Percentiles rank a stretch among this genome's conserved stretches.
Conservation (phyloP, 1,140 invertebrate species). For the Cotesia typhae region DNA sequence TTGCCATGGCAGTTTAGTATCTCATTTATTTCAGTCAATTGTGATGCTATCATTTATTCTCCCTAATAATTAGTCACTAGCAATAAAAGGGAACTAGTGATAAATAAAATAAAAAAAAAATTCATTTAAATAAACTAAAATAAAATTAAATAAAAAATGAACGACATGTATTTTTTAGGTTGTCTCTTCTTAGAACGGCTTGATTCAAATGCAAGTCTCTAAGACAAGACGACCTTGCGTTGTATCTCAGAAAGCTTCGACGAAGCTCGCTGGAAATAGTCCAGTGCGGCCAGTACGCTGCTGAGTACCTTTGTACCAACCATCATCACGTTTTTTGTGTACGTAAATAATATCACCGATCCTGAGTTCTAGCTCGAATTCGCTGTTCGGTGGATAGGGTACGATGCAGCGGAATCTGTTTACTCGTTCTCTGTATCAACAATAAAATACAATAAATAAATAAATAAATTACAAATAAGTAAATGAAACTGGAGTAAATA, state of each 20-base stretch:
- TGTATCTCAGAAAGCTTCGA: conserved; percentile 75
- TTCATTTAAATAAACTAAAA: background rate
- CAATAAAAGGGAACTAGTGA: background rate
- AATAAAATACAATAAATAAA: conserved; percentile 28
- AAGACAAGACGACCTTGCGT: conserved; percentile 54
- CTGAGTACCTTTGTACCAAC: conserved; percentile 94
- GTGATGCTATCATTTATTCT: conserved; percentile 21
- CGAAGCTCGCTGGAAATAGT: conserved; percentile 93
- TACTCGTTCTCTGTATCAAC: conserved; percentile 55
- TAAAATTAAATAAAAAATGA: background rate
- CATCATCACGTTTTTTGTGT: conserved; percentile 91
- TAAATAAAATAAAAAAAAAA: conserved; percentile 8
- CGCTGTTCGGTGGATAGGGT: conserved; percentile 94
- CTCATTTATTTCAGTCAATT: background rate
- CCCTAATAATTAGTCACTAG: background rate
- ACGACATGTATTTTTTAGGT: background rate
- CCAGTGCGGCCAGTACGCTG: conserved; percentile 90
- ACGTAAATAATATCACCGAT: conserved; percentile 92
- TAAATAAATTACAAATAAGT: background rate
- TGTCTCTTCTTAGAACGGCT: conserved; percentile 23
- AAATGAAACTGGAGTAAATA: background rate
- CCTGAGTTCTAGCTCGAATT: conserved; percentile 88
- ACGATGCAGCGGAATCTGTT: conserved; percentile 87
- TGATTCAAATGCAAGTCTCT: conserved; percentile 63
- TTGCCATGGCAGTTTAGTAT: background rate